Percentiles rank a stretch among this genome's conserved stretches.
Conservation (phyloP, 2,888 invertebrate species). For the Carcina quercana region DNA sequence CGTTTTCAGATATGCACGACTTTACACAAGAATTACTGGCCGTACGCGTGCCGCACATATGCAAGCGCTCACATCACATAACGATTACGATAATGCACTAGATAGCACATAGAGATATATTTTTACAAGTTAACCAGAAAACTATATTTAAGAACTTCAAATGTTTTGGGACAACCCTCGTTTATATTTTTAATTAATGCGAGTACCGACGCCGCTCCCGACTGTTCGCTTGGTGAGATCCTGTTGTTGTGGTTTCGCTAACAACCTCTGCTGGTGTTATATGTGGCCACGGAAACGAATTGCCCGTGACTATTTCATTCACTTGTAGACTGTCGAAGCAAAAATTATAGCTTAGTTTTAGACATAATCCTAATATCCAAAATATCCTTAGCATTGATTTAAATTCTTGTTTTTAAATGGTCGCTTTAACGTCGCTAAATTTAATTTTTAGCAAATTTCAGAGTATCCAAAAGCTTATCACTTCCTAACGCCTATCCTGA, state of each 20-base stretch:
- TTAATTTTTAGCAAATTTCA: no score
- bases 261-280: slow-evolving; percentile 26
- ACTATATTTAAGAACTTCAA: slow-evolving; percentile 51
- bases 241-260: slow-evolving; percentile 31
- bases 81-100: slow-evolving; percentile 67
- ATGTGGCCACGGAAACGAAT: slow-evolving; percentile 29
- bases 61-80: slow-evolving; percentile 74
- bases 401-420: no score
- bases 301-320: slow-evolving; percentile 20
- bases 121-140: slow-evolving; percentile 56
- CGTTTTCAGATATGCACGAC: slow-evolving; percentile 75
- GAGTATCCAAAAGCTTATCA: no score
- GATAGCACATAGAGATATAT: slow-evolving; percentile 72
- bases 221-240: slow-evolving; percentile 53
- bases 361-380: background rate
- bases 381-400: no score
- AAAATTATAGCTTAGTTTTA: background rate
- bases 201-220: slow-evolving; percentile 68
- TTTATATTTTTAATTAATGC: slow-evolving; percentile 52
- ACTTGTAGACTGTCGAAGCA: background rate
- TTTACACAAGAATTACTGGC: slow-evolving; percentile 75
- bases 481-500: background rate
- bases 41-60: slow-evolving; percentile 75
- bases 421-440: no score
- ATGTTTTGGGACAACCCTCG: slow-evolving; percentile 75